Conservation (phyloP, 2,113 vertebrate genomes). For the Pleuronectes platessa region DNA sequence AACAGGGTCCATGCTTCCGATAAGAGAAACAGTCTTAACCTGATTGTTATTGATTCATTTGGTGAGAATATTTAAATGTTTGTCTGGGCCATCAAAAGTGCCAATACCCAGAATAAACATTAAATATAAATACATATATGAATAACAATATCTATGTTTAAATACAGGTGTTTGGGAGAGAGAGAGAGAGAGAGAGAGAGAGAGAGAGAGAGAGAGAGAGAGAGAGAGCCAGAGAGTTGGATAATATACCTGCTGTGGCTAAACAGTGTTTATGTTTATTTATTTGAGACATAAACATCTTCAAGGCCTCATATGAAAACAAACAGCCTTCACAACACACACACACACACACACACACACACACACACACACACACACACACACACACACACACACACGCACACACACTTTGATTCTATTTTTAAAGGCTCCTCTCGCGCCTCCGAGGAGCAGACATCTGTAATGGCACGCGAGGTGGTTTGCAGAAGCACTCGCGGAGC, state of each 20-base stretch:
- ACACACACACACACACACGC: too few species aligned
- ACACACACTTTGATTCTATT: constrained; percentile 29
- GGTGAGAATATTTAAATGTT: not conserved
- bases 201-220: too few species aligned
- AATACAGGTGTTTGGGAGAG: not conserved
- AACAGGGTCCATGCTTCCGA: too few species aligned
- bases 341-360: too few species aligned
- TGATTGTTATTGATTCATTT: not conserved
- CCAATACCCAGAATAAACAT: too few species aligned
- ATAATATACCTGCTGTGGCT: not conserved
- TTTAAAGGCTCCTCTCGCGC: constrained; percentile 47
- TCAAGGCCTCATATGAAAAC: not conserved
- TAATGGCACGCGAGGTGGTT: constrained; percentile 86
- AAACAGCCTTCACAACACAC: not conserved
- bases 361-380: too few species aligned
- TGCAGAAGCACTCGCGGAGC: constrained; percentile 78
- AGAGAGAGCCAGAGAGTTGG: too few species aligned
- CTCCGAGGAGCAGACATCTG: constrained; percentile 72
- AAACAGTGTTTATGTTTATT: not conserved
- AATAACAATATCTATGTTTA: not conserved
- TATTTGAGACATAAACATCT: not conserved
- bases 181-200: too few species aligned
- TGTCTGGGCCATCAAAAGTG: not conserved
- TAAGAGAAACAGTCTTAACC: not conserved
- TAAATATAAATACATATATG: not conserved